Base-by-base conservation (phyloP, 2,888 invertebrate species). In the Stenolophus ochropezus region DNA sequence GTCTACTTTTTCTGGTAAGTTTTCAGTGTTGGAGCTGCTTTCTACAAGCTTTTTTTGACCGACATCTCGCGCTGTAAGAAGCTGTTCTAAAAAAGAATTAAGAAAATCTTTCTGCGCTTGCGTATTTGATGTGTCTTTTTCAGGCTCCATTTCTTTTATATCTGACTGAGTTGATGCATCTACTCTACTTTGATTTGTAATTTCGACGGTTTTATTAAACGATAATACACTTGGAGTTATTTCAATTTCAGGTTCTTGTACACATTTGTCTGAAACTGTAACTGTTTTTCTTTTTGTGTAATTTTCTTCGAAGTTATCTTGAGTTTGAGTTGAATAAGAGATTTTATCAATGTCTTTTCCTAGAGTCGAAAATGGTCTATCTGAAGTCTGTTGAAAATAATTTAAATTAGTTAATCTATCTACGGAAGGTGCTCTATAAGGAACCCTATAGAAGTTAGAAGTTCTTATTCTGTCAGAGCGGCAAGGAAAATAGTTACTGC, bases 11-110 rank as follows among this genome's bases (percentile, higher is more conserved):
- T 81, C 49, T 27, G 25, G 53, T 21, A 77, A 75, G 14, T 83
- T 49, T 71, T 87, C 88, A 2, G 87, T 87, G 77, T 87, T 87
- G 21, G 87, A 88, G 58, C 85, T 83, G 83, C 83, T 87, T 82
- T 88, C 87, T 25, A 86, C 86, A 71, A 83, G 84, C 33, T 83
- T 86, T 82, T 82, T 83, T 18, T 84, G 84, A 42, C 78, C 47
- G 21, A 80, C 16, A 33, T 80, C 81, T 65, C 75, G 58, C 0
- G 81, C 23, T 33, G 81, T 33, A 6, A 81, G 6, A 14, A 81
- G 33, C 25, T 86, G 85, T 4, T 85, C 85, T 23, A 87, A 81
- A 77, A 88, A 86, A 8, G 85, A 81, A 69, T 85, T 85, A 33
- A 86, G 84, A 51, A 85, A 71, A 51, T 65, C 61, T 78, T 27